These are phyloP conservation scores for Stichopus chloronotus DNA, from an alignment of 35 echinoderm and acorn worm species.

Conservation along the genomic window DNA sequence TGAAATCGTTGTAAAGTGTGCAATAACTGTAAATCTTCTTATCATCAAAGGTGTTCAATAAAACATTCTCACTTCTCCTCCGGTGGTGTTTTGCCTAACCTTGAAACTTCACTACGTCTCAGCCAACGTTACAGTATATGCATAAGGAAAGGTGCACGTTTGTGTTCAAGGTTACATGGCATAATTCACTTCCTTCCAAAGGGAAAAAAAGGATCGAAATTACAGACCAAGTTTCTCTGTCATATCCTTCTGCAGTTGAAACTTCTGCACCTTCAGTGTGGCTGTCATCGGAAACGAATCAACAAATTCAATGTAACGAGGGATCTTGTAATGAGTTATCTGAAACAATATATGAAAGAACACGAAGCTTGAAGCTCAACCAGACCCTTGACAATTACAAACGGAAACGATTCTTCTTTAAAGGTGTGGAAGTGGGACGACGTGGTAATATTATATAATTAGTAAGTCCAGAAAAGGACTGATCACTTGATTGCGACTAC, in stretches of 20 bases:
- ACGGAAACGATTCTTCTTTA: neutral
- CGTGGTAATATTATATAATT: neutral
- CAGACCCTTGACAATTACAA: neutral
- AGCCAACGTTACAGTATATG: neutral
- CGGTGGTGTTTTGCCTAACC: neutral
- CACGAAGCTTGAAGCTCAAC: neutral
- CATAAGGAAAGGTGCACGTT: neutral
- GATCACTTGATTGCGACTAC: too few relatives aligned
- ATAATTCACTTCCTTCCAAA: neutral
- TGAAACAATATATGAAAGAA: conserved; percentile 3
- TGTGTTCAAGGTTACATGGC: neutral
- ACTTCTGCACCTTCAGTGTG: conserved; percentile 70
- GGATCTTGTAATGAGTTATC: conserved; percentile 75
- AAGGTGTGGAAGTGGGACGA: neutral
- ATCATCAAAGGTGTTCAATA: neutral
- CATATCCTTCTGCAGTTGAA: conserved; percentile 43
- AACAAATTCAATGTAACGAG: conserved; percentile 65
- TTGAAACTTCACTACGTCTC: neutral
- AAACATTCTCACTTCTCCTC: neutral
- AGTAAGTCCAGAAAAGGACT: neutral
- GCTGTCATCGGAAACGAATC: conserved; percentile 56
- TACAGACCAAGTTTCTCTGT: conserved; percentile 21
- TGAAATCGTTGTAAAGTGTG: too few relatives aligned
- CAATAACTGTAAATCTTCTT: too few relatives aligned
- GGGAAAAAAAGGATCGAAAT: neutral